Evolutionary conservation across 2,797 vertebrate species (phyloP), one percentile per base, ranked within the genome.

Genomic region (Cossypha dichroa): DNA sequence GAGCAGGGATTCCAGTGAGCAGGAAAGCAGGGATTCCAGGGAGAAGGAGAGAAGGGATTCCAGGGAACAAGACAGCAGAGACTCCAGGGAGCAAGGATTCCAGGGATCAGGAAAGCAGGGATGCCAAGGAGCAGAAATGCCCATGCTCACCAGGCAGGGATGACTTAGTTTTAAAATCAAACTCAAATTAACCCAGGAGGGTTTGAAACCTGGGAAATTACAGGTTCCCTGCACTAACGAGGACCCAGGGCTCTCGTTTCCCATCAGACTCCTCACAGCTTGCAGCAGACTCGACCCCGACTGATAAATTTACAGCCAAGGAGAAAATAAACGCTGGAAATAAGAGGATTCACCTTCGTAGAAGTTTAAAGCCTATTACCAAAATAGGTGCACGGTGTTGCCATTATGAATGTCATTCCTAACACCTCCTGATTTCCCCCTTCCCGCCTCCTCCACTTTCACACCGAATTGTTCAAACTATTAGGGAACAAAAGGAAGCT

Each of bases 401-500:
- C 93, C 48, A 4, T 95, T 97, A 95, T 55, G 92, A 94, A 94
- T 96, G 97, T 83, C 94, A 90, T 68, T 73, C 95, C 95, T 91
- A 97, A 97, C 97, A 95, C 91, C 81, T 97, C 87, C 97, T 66
- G 94, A 97, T 97, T 97, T 94, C 96, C 85, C 82, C 82, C 66
- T 88, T 68, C 76, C 72, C 41, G 6, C 93, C 93, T 84, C 88
- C 78, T 86, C 63, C 79, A 40, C 78, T 96, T 97, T 94, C 95
- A 73, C 94, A 95, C 92, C 93, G 10, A 97, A 97, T 96, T 94
- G 94, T 96, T 95, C 97, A 64, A 96, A 90, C 96, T 97, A 97
- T 98, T 97, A 96, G 64, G 95, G 97, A 98, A 98, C 97, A 98
- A 98, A 97, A 94, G 94, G 95, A 97, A 95, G 95, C 95, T 83